Base-by-base conservation (phyloP, 2,888 invertebrate genomes). In the Pammene fasciana region DNA sequence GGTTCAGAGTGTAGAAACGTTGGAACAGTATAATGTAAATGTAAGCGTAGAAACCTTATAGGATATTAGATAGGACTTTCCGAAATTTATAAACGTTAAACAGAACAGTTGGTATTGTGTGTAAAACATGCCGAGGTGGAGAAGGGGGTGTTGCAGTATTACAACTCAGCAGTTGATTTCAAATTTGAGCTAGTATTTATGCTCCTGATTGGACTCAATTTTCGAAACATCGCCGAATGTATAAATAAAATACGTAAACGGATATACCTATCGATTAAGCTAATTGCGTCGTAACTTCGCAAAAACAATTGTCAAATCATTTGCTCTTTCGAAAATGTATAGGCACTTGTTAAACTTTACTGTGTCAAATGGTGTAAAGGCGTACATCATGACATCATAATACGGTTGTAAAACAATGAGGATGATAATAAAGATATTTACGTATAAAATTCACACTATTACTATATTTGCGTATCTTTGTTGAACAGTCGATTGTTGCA, bases 81-180 rank as follows among this genome's bases (percentile, higher is more conserved):
- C 87, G 88, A 92, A 92, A 91, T 91, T 90, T 91, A 91, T 91
- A 87, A 90, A 90, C 83, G 91, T 91, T 91, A 85, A 84, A 84
- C 78, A 82, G 89, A 82, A 85, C 82, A 79, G 78, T 83, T 83
- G 82, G 81, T 79, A 76, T 81, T 78, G 76, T 75, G 71, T 71
- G 68, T 64, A 48, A 66, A 71, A 70, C 57, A 52, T 43, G 68
- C 57, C 41, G 71, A 41, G 60, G 64, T 34, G 14, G 67, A 41
- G 9, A 10, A 76, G 76, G 78, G 78, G 83, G 83, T 83, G 84
- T 77, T 81, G 80, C 87, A 88, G 87, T 89, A 87, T 89, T 88
- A 86, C 76, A 70, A 68, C 72, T 66, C 56, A 34, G 43, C 67
- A 68, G 56, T 64, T 68, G 62, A 36, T 18, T 62, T 52, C 45